Conservation (phyloP, 2,888 invertebrate genomes). For the Rhopalosiphum nymphaeae region DNA sequence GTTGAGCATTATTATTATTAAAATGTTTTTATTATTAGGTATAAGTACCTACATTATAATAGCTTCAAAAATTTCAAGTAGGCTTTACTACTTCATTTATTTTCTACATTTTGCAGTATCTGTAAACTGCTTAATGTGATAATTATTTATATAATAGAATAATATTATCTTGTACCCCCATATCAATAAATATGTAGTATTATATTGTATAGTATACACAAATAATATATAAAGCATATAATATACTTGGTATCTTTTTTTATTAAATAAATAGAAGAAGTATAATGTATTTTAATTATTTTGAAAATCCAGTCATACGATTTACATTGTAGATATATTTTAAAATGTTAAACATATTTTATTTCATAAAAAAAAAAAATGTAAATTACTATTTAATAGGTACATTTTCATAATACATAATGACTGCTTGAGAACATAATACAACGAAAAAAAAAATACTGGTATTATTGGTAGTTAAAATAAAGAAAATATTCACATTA, state of each 20-base stretch:
- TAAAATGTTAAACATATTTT: neutral
- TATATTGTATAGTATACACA: neutral
- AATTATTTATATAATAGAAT: no score
- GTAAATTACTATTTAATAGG: neutral
- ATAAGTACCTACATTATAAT: no score
- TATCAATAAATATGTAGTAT: neutral
- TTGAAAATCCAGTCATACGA: conserved; percentile 28
- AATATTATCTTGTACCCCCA: no score
- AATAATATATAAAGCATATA: neutral
- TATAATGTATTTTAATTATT: neutral
- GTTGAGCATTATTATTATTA: no score
- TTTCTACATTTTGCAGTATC: no score
- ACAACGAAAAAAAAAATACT: neutral
- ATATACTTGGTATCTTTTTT: conserved; percentile 5
- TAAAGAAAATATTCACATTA: neutral
- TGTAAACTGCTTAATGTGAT: no score
- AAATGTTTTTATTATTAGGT: no score
- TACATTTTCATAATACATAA: neutral
- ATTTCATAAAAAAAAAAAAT: neutral
- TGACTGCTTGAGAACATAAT: neutral
- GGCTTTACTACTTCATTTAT: no score
- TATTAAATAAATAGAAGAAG: conserved; percentile 39
- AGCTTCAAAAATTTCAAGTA: no score
- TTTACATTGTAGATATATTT: conserved; percentile 7
- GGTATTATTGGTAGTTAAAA: neutral